A percentile compares a stretch with the other conserved stretches of the same genome.
These are phyloP conservation scores for Drosophila pectinifera DNA, from an alignment of 1,140 invertebrate species.

Conservation along the genomic window DNA sequence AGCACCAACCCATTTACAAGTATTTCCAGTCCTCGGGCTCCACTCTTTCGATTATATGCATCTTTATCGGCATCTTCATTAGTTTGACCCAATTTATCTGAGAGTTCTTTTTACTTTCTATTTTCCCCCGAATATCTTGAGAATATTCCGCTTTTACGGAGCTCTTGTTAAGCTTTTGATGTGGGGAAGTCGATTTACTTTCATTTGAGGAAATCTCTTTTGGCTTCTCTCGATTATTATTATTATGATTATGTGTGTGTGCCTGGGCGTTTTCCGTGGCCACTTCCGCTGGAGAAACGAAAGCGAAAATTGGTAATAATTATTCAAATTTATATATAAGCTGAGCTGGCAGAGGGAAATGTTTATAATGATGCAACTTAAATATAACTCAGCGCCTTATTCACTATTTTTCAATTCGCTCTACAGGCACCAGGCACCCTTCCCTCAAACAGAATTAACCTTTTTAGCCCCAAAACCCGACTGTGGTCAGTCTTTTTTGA, in stretches of 20 bases:
- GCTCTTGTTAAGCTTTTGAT: slow-evolving; percentile 36
- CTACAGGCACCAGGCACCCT: neutral
- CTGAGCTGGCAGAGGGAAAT: neutral
- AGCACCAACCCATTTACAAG: slow-evolving; percentile 55
- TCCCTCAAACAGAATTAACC: slow-evolving; percentile 30
- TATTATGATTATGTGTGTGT: slow-evolving; percentile 10
- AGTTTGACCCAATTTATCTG: slow-evolving; percentile 69
- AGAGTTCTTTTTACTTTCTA: slow-evolving; percentile 76
- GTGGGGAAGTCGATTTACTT: slow-evolving; percentile 67
- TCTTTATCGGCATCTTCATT: slow-evolving; percentile 78
- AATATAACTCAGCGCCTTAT: neutral
- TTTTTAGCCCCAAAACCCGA: slow-evolving; percentile 20
- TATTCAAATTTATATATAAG: slow-evolving; percentile 7
- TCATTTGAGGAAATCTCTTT: slow-evolving; percentile 57
- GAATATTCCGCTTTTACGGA: slow-evolving; percentile 56
- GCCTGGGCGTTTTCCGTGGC: slow-evolving; percentile 18
- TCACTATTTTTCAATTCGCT: neutral
- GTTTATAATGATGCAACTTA: neutral
- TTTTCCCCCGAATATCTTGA: slow-evolving; percentile 62
- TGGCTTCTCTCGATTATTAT: slow-evolving; percentile 23
- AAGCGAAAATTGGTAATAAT: slow-evolving; percentile 21
- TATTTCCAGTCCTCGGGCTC: slow-evolving; percentile 47
- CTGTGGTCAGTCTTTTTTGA: slow-evolving; percentile 24
- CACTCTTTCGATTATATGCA: slow-evolving; percentile 61
- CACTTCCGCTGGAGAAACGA: slow-evolving; percentile 44